Conservation (phyloP, 2,888 invertebrate genomes). For the Heliconius erato region DNA sequence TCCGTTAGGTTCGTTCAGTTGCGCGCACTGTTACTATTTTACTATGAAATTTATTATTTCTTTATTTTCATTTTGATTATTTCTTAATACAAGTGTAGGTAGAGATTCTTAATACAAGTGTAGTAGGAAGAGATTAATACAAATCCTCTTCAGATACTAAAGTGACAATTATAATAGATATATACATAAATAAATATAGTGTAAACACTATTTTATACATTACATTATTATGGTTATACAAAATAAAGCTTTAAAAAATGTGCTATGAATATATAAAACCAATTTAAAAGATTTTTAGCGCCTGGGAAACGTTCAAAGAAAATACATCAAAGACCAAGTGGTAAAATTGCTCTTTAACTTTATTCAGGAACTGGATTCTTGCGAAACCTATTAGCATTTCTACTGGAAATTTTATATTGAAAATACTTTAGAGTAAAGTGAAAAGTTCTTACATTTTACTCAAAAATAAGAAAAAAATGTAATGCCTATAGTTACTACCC, state of each 20-base stretch:
- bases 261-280: slow-evolving; percentile 17
- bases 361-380: slow-evolving; percentile 26
- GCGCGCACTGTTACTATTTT: neutral
- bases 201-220: neutral
- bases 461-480: neutral
- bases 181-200: no score
- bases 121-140: neutral
- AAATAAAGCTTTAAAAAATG: neutral
- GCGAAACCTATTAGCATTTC: slow-evolving; percentile 27
- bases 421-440: neutral
- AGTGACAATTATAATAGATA: neutral
- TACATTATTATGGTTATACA: neutral
- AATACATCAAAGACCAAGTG: slow-evolving; percentile 24
- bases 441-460: neutral
- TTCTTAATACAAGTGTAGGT: no score
- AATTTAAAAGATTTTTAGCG: slow-evolving; percentile 21
- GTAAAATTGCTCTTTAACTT: slow-evolving; percentile 36
- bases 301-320: slow-evolving; percentile 29
- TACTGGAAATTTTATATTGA: slow-evolving; percentile 23
- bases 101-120: no score
- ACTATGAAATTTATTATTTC: neutral
- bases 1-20: no score
- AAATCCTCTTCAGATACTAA: neutral
- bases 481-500: no score
- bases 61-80: neutral